Conservation (phyloP, 2,797 vertebrate genomes). For the Sebastolobus alascanus region DNA sequence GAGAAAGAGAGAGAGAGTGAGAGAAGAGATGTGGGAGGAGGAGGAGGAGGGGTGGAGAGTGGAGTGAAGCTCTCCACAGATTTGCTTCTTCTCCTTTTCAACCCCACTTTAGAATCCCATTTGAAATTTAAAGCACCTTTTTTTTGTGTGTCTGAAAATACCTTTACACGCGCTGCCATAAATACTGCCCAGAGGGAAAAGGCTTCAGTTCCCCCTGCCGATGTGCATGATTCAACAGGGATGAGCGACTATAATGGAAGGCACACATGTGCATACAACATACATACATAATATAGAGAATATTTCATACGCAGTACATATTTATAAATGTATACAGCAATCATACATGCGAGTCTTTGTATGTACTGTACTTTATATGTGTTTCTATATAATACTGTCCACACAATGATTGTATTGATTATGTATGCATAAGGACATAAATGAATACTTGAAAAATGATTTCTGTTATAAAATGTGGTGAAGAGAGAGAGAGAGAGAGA, state of each 20-base stretch:
- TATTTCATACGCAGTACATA: slow-evolving; percentile 21
- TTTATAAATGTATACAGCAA: slow-evolving; percentile 21
- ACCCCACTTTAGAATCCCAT: slow-evolving; percentile 74
- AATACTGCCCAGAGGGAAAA: slow-evolving; percentile 69
- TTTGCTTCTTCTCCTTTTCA: slow-evolving; percentile 74
- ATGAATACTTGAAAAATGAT: slow-evolving; percentile 59
- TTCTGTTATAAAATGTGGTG: slow-evolving; percentile 59
- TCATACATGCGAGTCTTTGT: slow-evolving; percentile 5
- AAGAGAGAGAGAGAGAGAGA: slow-evolving; percentile 21
- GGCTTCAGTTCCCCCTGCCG: slow-evolving; percentile 45
- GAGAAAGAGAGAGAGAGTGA: slow-evolving; percentile 54
- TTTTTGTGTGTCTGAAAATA: slow-evolving; percentile 78
- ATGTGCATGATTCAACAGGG: slow-evolving; percentile 73
- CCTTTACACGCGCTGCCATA: slow-evolving; percentile 75
- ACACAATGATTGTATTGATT: slow-evolving; percentile 42
- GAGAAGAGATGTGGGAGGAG: slow-evolving; percentile 38
- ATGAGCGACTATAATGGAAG: slow-evolving; percentile 63
- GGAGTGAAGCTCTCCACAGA: slow-evolving; percentile 61
- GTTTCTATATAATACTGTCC: slow-evolving; percentile 18
- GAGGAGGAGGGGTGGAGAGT: slow-evolving; percentile 22
- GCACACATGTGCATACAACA: slow-evolving; percentile 36
- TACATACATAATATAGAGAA: slow-evolving; percentile 42
- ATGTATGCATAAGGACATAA: slow-evolving; percentile 50
- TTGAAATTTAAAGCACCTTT: slow-evolving; percentile 83
- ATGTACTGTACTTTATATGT: slow-evolving; percentile 2